Base-by-base conservation (phyloP, 2,113 vertebrate species). In the Elephantulus edwardii region DNA sequence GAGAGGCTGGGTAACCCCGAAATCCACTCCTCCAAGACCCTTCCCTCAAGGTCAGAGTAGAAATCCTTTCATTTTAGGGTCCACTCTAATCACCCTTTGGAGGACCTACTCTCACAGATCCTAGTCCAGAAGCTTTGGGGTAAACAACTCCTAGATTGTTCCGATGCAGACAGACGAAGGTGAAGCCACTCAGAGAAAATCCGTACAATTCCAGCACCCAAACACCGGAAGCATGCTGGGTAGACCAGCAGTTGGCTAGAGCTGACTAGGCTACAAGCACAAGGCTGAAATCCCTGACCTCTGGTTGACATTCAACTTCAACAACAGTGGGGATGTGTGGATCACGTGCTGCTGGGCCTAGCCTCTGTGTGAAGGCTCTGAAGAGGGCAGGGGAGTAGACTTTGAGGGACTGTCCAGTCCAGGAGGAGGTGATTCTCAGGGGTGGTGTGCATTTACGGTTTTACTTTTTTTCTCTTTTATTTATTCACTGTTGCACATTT, bases 101-200 rank as follows among this genome's bases (percentile, higher is more conserved):
- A 87, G 35, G 33, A 79, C 30, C 52, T 10, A 2, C 11, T 93
- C 78, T 88, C 26, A 35, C 16, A 60, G 40, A 68, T 33, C 44
- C 40, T 33, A 5, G n/a, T 58, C 58, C 44, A 58, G 80, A 70
- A 74, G 66, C 19, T 58, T 40, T 8, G 19, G 13, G n/a, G 13
- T 72, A 30, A 66, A 50, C n/a, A 50, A 19, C 26, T 88, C 93
- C 52, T 77, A 74, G 52, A 66, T 68, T 77, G 62, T n/a, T 86
- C 72, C 87, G n/a, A 50, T 6, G 8, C 12, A 77, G 48, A 60
- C 42, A 14, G 38, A 62, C 24, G 52, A n/a, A 9, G 44, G 54
- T 30, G 84, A 13, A 33, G 58, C 46, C 44, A 14, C 80, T 75
- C 48, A 52, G 42, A 74, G 24, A 84, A 75, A 84, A 66, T 30